These are phyloP conservation scores for Macrobrachium rosenbergii DNA, from an alignment of 1,140 invertebrate species.

Conservation along the genomic window DNA sequence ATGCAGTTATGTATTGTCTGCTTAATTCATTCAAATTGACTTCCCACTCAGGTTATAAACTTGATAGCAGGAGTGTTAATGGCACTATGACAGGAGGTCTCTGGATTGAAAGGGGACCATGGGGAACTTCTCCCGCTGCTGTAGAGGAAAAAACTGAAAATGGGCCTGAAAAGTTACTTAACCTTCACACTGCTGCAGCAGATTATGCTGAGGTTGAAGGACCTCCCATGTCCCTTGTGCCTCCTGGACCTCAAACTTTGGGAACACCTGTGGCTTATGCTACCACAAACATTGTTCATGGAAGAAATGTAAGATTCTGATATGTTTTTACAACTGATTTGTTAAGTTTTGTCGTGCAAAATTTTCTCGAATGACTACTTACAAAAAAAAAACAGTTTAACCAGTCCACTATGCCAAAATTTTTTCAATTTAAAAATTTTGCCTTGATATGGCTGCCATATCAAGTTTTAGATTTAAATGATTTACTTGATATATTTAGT, in stretches of 20 bases:
- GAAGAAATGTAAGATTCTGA: constrained; percentile 40
- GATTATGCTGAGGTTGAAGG: constrained; percentile 56
- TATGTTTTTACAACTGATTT: not conserved
- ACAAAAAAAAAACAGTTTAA: too few relatives aligned
- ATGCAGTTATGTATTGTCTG: too few relatives aligned
- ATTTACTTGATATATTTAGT: too few relatives aligned
- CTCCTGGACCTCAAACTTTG: not conserved
- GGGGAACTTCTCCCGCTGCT: constrained; percentile 29
- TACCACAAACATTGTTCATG: constrained; percentile 42
- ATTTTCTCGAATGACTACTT: too few relatives aligned
- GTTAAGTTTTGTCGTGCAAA: not conserved
- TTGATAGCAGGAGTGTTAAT: constrained; percentile 47
- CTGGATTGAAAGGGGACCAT: constrained; percentile 50
- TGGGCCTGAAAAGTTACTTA: constrained; percentile 50
- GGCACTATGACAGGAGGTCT: constrained; percentile 51
- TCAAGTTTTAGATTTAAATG: too few relatives aligned
- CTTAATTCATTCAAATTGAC: not conserved
- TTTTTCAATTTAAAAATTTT: too few relatives aligned
- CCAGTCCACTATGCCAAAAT: too few relatives aligned
- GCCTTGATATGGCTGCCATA: too few relatives aligned
- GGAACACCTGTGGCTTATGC: constrained; percentile 53
- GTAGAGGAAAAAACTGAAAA: constrained; percentile 41
- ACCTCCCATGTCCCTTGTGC: constrained; percentile 42
- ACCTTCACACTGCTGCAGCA: constrained; percentile 31
- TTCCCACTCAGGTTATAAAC: constrained; percentile 37